These are phyloP conservation scores for Leptinotarsa defecta DNA, from an alignment of 1,140 invertebrate species.

Conservation along the genomic window DNA sequence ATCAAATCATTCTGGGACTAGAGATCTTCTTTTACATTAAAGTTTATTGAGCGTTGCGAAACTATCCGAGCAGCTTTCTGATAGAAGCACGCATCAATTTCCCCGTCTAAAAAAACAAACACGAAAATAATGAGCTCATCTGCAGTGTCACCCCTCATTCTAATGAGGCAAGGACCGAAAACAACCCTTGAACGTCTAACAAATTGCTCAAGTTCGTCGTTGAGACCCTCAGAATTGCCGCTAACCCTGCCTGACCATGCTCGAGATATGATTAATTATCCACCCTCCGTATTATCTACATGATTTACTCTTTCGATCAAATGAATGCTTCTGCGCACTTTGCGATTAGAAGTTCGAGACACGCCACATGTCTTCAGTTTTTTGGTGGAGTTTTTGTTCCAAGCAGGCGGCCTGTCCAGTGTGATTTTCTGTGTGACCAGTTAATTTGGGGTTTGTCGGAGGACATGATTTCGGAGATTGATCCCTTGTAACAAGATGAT, in stretches of 20 bases:
- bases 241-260: conserved; percentile 15
- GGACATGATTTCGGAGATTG: not conserved
- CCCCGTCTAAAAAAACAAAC: not conserved
- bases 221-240: conserved; percentile 20
- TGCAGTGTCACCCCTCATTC: conserved; percentile 9
- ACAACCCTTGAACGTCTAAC: conserved; percentile 25
- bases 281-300: conserved; percentile 14
- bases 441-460: not conserved
- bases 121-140: conserved; percentile 6
- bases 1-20: no score
- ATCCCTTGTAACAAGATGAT: no score
- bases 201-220: conserved; percentile 22
- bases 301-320: conserved; percentile 12
- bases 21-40: no score
- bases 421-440: no score
- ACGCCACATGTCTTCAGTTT: not conserved
- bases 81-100: not conserved
- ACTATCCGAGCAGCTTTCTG: no score
- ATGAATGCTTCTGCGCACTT: not conserved
- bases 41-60: no score
- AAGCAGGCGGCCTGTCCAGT: no score
- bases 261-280: conserved; percentile 23
- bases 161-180: conserved; percentile 18
- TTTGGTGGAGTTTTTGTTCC: not conserved
- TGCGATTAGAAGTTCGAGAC: not conserved